Base-by-base conservation (phyloP, 2,888 invertebrate genomes). In the Nomada fucata region DNA sequence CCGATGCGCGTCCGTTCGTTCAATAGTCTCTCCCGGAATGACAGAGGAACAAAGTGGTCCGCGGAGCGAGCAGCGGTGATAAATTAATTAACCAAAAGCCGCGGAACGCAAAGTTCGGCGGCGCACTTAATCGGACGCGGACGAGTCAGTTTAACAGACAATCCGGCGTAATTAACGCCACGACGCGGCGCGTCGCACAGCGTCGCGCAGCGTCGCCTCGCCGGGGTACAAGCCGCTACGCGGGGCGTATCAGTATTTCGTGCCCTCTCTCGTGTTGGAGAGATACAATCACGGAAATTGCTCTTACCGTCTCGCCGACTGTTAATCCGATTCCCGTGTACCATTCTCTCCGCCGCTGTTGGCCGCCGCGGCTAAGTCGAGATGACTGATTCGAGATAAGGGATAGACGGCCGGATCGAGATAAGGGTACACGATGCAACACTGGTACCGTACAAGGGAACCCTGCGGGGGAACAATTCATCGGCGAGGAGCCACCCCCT, bases 221-320 rank as follows among this genome's bases (percentile, higher is more conserved):
- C 69, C 61, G 79, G 73, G 85, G 82, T 79, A 67, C 76, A 78
- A 84, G 70, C 84, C 75, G 71, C 79, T 71, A 50, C 57, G 76
- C 69, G 73, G 53, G 67, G 68, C 80, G 79, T 88, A 86, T 86
- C 83, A 74, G 78, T 69, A 72, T 78, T 75, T 47, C 63, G 23
- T 71, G 75, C 60, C 68, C 83, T 80, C 82, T 68, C 60, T 71
- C 78, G 60, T 84, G 80, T 67, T 36, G 57, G 29, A 65, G 87
- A 88, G 88, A 88, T 86, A 84, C 81, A 82, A 89, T 88, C 88
- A 79, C 83, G 88, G 85, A 89, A 90, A 90, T 89, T 89, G 86
- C 89, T 88, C 89, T 89, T 83, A 88, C 86, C 88, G 80, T 89
- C 85, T 86, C 88, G 86, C 84, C 85, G 79, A 63, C 83, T 86